Conservation (phyloP, 1,140 invertebrate species). For the Gryon sp. region DNA sequence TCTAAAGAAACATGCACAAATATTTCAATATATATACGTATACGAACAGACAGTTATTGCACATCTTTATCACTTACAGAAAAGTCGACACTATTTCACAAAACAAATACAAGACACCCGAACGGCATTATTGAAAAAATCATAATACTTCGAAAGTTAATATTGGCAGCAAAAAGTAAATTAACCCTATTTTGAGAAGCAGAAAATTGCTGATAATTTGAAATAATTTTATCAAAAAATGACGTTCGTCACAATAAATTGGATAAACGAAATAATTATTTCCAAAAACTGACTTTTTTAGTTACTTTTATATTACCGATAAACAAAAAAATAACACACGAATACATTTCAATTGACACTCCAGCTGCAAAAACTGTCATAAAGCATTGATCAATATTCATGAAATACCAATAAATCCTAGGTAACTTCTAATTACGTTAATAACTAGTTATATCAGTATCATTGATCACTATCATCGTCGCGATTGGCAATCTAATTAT, state of each 20-base stretch:
- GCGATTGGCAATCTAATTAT: conserved; percentile 31
- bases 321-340: conserved; percentile 6
- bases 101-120: background rate
- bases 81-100: conserved; percentile 10
- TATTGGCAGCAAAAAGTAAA: background rate
- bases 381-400: conserved; percentile 27
- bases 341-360: conserved; percentile 10
- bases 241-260: no score
- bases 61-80: conserved; percentile 30
- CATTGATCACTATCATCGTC: conserved; percentile 26
- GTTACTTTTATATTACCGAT: no score
- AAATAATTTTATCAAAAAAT: no score
- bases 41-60: conserved; percentile 37
- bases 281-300: no score
- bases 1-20: conserved; percentile 21
- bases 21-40: conserved; percentile 23
- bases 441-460: conserved; percentile 30
- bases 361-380: conserved; percentile 14
- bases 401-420: conserved; percentile 16
- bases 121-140: conserved; percentile 2
- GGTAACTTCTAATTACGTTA: conserved; percentile 28
- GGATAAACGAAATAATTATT: no score
- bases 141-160: background rate
- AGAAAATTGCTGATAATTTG: no score
- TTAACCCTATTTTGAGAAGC: no score